Base-by-base conservation (phyloP, 2,797 vertebrate species). In the Pagetopsis macropterus region DNA sequence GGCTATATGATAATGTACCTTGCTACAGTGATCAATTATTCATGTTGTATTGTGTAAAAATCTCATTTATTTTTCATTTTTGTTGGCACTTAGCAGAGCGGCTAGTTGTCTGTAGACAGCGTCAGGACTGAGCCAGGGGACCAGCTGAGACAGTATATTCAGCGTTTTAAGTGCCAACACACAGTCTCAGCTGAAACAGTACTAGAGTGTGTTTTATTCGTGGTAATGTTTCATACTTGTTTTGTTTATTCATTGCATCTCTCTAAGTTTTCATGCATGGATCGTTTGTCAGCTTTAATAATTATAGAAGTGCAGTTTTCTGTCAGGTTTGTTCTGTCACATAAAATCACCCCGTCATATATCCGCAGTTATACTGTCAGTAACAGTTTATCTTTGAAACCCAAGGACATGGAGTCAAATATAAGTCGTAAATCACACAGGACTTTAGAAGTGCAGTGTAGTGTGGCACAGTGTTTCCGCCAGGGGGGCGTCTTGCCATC, bases 51-150 rank as follows among this genome's bases (percentile, higher is more conserved):
- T 86, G 76, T 89, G 78, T 82, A 72, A 84, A 84, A 85, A 76
- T 81, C 70, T 84, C 67, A 83, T 89, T 77, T 83, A 81, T 84
- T 77, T 86, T 86, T 85, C 68, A 81, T 85, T 76, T 73, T 72
- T 67, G 71, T 74, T 76, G 77, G 79, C 87, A 76, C 83, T 83
- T 69, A 72, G 69, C 70, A 70, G 66, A 73, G 37, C 23, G 31
- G 70, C 62, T 49, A 54, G 70, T 83, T 78, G 81, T 75, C 64
- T 14, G 61, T 58, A 33, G 63, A 75, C 62, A 40, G 55, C 2
- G 7, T 16, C 72, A 62, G 56, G 59, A 50, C 57, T 0, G 43
- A 70, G 70, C 45, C 40, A 45, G 43, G 49, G 41, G 61, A 59
- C 10, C 46, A 27, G 66, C 71, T 75, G 61, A 79, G 70, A 50